Base-by-base conservation (phyloP, 2,113 vertebrate genomes). In the Eurypyga helias region DNA sequence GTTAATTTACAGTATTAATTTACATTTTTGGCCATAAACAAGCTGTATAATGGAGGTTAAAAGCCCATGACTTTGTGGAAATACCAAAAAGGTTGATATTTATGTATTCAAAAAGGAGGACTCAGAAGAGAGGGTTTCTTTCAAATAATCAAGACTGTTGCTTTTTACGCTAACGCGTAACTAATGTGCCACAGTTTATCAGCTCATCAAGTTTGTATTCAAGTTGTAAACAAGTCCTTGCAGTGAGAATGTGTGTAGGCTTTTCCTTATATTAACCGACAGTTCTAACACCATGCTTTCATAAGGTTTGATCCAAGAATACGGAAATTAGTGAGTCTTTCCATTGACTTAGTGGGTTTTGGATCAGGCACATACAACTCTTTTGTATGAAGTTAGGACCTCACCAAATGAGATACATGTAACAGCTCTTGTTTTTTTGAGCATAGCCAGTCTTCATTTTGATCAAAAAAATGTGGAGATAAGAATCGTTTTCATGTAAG, bases 401-500 rank as follows among this genome's bases (percentile, higher is more conserved):
- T 91, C 2, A 18, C 61, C 71, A 61, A 76, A 33, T 17, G 45
- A 65, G 43, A 66, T 23, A 61, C 60, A 86, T 24, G 15, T 21
- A n/a, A 38, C 64, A 66, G 73, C 73, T 83, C 76, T 49, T 65
- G 20, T 66, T 83, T 89, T 79, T 69, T 77, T 72, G 41, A 79
- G 57, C 58, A 58, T 87, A 92, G 75, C 34, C 89, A 82, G 29
- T 52, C 36, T 64, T 82, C 70, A 43, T 33, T 67, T 79, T 91
- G 54, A 45, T 86, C 43, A n/a, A 25, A 85, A 95, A 92, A 89
- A 66, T 70, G 87, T 1, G 64, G 96, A 93, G 93, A 88, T 92
- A 97, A 90, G 88, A 96, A 96, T 88, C 6, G 14, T 93, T 95
- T 96, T 96, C 78, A 21, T 64, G 70, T 87, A 83, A 96, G 89